Evolutionary conservation across 2,113 vertebrate species (phyloP).

Genomic region (Steatornis caripensis): DNA sequence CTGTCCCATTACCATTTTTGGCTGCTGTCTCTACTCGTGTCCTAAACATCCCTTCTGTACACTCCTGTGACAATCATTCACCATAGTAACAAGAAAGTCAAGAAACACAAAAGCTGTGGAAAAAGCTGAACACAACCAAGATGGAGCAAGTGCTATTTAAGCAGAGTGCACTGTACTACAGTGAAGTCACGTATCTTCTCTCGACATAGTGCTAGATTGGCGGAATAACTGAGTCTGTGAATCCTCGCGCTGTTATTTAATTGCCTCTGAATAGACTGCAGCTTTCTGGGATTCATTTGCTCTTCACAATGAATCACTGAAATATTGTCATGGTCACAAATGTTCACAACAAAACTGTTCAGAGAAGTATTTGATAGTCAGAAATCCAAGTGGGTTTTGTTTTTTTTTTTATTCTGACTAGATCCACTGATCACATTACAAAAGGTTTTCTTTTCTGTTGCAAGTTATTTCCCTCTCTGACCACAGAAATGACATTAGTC

Average conservation of each 20-base stretch:
- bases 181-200: not conserved
- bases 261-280: constrained; percentile 5
- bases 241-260: not conserved
- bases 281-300: constrained; percentile 27
- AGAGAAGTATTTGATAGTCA: not conserved
- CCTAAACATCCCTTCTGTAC: not conserved
- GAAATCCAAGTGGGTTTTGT: not conserved
- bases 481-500: not conserved
- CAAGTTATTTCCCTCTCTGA: not conserved
- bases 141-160: not conserved
- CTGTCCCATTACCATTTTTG: not conserved
- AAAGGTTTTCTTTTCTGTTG: not conserved
- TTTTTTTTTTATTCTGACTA: not conserved
- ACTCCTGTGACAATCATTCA: not conserved
- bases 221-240: not conserved
- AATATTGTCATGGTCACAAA: constrained; percentile 29
- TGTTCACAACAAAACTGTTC: not conserved
- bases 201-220: not conserved
- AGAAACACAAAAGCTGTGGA: not conserved
- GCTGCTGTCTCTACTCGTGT: not conserved
- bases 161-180: not conserved
- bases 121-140: not conserved
- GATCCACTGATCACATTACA: not conserved
- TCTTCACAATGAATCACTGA: constrained; percentile 16
- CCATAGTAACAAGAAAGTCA: constrained; percentile 11